These are phyloP conservation scores for Channa striata DNA, from an alignment of 2,797 vertebrate species.

Conservation along the genomic window DNA sequence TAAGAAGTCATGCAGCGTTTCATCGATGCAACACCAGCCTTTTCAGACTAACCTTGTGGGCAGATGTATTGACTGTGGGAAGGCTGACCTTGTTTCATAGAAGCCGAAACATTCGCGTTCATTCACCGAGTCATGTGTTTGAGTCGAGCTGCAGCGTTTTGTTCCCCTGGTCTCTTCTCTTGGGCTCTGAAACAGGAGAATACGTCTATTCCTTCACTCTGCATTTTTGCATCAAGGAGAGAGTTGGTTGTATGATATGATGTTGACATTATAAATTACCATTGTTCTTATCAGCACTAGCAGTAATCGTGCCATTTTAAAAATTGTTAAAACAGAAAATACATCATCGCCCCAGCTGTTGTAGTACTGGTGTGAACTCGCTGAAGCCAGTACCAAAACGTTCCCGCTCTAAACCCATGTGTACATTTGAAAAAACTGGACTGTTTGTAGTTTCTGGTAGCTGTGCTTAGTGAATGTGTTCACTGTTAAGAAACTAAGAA, in stretches of 20 bases:
- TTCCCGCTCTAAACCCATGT: constrained; percentile 66
- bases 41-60: constrained; percentile 7
- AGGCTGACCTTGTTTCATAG: constrained; percentile 32
- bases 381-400: constrained; percentile 38
- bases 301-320: constrained; percentile 59
- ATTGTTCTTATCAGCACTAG: constrained; percentile 63
- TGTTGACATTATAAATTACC: constrained; percentile 62
- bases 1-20: constrained; percentile 6
- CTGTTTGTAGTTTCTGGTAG: constrained; percentile 89
- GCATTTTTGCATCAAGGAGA: constrained; percentile 43
- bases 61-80: constrained; percentile 19
- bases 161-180: constrained; percentile 45
- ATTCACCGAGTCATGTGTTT: constrained; percentile 19
- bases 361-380: constrained; percentile 45
- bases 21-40: constrained; percentile 19
- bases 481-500: constrained; percentile 88
- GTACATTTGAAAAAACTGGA: constrained; percentile 80
- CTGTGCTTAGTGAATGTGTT: constrained; percentile 92
- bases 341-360: constrained; percentile 40
- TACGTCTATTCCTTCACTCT: constrained; percentile 45
- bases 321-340: constrained; percentile 31
- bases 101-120: not conserved
- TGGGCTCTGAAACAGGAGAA: constrained; percentile 36
- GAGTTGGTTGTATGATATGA: constrained; percentile 58
- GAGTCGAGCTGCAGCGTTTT: constrained; percentile 31